phyloP scores from a whole-genome alignment of 2,113 vertebrate genomes.

The Pterocles orientalis region DNA sequence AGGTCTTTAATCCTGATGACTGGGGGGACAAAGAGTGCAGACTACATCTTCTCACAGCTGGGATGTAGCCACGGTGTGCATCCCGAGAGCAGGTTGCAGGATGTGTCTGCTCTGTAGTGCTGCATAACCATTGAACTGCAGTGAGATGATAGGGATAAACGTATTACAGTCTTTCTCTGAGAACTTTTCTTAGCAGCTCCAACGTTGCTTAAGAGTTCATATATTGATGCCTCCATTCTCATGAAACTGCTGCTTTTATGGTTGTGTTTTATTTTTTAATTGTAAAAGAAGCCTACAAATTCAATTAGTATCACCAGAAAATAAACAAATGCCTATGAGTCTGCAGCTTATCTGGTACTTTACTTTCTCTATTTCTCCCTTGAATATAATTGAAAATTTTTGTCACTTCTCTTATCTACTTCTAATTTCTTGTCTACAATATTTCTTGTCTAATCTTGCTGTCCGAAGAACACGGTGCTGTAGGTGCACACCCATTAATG shows the following conservation, averaged over 20 bases:
- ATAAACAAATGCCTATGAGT: not conserved
- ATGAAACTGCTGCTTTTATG: not conserved
- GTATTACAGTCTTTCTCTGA: not conserved
- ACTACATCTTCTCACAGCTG: not conserved
- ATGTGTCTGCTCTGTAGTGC: not conserved
- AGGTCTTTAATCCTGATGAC: not conserved
- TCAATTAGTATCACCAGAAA: not conserved
- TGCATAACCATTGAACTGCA: not conserved
- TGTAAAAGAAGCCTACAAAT: not conserved
- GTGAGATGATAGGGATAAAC: not conserved
- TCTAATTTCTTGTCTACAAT: not conserved
- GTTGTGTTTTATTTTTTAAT: not conserved
- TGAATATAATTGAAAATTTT: not conserved
- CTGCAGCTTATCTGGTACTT: not conserved
- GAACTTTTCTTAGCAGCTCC: not conserved
- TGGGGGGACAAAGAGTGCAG: not conserved
- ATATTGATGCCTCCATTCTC: not conserved
- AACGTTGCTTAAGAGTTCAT: not conserved
- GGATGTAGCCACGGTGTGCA: not conserved
- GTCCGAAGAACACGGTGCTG: not conserved
- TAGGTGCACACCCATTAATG: not conserved
- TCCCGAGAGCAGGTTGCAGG: not conserved
- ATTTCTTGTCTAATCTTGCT: conserved; percentile 14
- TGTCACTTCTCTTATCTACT: conserved; percentile 1
- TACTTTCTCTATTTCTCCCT: not conserved